These are phyloP conservation scores for Pantherophis alleghaniensis DNA, from an alignment of 2,797 vertebrate species.

Conservation along the genomic window DNA sequence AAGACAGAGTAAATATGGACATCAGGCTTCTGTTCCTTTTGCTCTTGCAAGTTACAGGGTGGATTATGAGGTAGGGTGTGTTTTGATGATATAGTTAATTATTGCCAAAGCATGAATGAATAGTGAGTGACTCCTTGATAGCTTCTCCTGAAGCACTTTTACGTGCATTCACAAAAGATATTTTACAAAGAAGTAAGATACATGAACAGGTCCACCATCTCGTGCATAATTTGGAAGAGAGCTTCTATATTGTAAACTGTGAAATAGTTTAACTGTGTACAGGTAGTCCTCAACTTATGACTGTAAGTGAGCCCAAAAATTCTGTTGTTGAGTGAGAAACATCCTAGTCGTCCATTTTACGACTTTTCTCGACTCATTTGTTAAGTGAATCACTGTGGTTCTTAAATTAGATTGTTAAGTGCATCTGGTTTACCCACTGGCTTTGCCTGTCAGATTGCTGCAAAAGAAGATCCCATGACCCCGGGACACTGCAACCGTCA, in stretches of 20 bases:
- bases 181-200: background rate
- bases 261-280: background rate
- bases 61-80: background rate
- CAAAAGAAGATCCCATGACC: background rate
- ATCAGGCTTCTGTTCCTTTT: background rate
- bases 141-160: background rate
- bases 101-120: background rate
- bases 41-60: background rate
- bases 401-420: background rate
- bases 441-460: background rate
- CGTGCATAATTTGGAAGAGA: background rate
- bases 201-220: background rate
- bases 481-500: background rate
- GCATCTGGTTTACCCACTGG: background rate
- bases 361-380: background rate
- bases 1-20: background rate
- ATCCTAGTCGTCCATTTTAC: background rate
- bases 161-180: background rate
- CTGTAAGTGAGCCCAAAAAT: background rate
- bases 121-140: background rate
- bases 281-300: rapidly evolving
- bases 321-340: background rate
- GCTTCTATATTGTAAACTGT: background rate
- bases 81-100: background rate
- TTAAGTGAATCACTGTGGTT: background rate